Conservation (phyloP, 2,797 vertebrate genomes). For the Choloepus didactylus region DNA sequence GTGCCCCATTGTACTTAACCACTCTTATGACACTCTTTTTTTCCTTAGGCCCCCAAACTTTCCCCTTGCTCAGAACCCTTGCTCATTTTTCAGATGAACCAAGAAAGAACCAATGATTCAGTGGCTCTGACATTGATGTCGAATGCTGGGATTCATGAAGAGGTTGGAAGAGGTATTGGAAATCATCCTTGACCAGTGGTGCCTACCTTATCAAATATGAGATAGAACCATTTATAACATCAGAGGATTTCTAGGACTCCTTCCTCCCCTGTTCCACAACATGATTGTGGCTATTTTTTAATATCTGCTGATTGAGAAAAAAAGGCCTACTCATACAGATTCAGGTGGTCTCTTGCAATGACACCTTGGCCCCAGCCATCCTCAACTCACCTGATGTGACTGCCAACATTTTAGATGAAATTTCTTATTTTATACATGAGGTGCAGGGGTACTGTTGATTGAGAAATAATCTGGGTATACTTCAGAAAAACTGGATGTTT, state of each 20-base stretch:
- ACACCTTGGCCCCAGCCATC: background rate
- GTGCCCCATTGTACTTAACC: background rate
- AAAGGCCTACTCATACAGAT: background rate
- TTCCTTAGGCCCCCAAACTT: background rate
- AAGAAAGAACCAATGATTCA: background rate
- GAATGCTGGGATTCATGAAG: background rate
- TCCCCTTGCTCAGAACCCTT: background rate
- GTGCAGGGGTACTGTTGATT: background rate
- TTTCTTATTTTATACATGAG: background rate
- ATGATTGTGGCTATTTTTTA: background rate
- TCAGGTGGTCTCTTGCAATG: background rate
- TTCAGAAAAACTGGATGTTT: background rate
- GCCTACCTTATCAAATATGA: background rate
- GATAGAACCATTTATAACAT: background rate
- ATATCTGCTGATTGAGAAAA: background rate
- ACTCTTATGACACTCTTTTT: background rate
- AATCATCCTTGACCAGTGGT: background rate
- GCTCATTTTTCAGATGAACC: background rate
- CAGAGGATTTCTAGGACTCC: background rate
- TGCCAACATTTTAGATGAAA: background rate
- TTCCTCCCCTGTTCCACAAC: background rate
- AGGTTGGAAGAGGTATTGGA: background rate
- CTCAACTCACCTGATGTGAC: background rate
- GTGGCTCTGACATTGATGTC: background rate
- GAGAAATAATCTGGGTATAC: background rate